phyloP scores from a whole-genome alignment of 2,113 vertebrate species.

The Myrmophylax atrothorax region DNA sequence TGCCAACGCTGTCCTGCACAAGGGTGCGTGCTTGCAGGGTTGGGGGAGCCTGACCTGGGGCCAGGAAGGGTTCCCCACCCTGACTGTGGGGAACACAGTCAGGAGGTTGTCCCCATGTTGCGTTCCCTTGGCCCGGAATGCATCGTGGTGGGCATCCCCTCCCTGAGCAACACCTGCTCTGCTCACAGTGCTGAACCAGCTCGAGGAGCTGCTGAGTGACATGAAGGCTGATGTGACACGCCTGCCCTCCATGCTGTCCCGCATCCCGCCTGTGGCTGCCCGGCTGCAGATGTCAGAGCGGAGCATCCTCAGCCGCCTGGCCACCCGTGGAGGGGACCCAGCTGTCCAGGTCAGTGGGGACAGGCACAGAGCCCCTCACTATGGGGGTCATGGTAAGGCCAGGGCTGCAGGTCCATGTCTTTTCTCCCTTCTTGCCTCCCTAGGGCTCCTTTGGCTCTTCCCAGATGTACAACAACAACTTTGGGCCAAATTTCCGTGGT shows the following conservation, averaged over 20 bases:
- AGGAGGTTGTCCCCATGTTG: fast-evolving
- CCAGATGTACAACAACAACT: slow-evolving; percentile 90
- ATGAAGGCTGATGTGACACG: slow-evolving; percentile 98
- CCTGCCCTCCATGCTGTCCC: slow-evolving; percentile 94
- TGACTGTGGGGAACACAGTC: fast-evolving
- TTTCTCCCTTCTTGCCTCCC: background rate
- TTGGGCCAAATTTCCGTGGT: slow-evolving; percentile 88
- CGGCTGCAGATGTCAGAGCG: slow-evolving; percentile 97
- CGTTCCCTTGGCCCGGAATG: background rate
- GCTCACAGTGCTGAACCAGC: slow-evolving; percentile 90
- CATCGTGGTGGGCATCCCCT: background rate
- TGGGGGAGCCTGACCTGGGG: background rate
- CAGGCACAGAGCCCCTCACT: fast-evolving
- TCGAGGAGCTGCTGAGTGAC: slow-evolving; percentile 96
- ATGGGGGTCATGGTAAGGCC: background rate
- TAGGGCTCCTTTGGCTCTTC: slow-evolving; percentile 90
- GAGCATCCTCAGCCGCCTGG: slow-evolving; percentile 95
- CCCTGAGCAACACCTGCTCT: fast-evolving
- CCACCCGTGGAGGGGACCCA: slow-evolving; percentile 89
- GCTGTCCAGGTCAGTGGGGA: slow-evolving; percentile 81
- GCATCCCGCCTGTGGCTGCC: slow-evolving; percentile 93
- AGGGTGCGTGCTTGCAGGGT: slow-evolving; percentile 76
- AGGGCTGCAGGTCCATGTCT: background rate
- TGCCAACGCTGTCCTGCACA: slow-evolving; percentile 94
- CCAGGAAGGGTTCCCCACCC: background rate